A percentile compares a stretch with the other conserved stretches of the same genome.
These are phyloP conservation scores for Graptemys geographica DNA, from an alignment of 2,797 vertebrate genomes.

Conservation along the genomic window DNA sequence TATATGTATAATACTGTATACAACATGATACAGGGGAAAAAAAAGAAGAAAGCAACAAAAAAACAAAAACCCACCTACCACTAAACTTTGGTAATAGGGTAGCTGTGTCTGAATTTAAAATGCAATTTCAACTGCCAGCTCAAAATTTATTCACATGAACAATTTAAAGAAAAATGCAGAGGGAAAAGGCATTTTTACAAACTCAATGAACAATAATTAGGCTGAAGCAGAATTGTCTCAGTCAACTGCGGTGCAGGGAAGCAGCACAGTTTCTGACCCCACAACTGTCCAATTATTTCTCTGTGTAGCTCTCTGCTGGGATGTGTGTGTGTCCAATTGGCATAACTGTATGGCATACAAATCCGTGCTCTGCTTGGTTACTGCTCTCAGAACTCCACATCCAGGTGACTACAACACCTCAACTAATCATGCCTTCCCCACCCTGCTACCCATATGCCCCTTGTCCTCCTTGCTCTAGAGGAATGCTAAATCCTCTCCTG, in stretches of 20 bases:
- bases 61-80: accelerated
- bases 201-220: accelerated
- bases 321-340: neutral
- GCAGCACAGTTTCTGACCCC: neutral
- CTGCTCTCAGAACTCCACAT: neutral
- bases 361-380: neutral
- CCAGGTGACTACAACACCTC: neutral
- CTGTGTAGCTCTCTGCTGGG: neutral
- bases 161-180: neutral
- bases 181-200: neutral
- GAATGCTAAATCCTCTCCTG: neutral
- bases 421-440: neutral
- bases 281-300: neutral
- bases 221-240: accelerated
- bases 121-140: neutral
- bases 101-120: accelerated
- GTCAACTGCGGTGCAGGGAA: accelerated
- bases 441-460: neutral
- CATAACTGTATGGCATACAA: neutral
- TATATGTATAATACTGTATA: accelerated
- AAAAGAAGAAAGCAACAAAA: neutral
- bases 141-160: neutral
- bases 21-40: accelerated
- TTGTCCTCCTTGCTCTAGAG: neutral
- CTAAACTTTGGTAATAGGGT: accelerated